Percentiles rank a stretch among this genome's conserved stretches.
Evolutionary conservation across 2,888 invertebrate species (phyloP).

Genomic region (Trissolcus brochymenae): DNA sequence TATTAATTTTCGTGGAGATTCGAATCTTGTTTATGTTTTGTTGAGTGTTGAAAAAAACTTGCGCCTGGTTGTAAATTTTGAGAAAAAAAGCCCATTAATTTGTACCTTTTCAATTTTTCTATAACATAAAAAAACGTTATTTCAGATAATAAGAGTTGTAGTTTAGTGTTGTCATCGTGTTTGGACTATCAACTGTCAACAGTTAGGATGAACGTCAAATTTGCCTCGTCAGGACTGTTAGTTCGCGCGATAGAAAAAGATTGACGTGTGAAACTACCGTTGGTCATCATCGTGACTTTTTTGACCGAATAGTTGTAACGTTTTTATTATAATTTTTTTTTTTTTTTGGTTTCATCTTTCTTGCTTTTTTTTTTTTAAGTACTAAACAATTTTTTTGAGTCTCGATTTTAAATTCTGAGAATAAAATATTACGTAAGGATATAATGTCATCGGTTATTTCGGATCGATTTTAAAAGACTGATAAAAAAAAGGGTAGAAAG

Average conservation of each 20-base stretch:
- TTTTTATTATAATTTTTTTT: background rate
- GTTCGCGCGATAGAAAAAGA: constrained; percentile 61
- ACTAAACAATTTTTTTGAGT: background rate
- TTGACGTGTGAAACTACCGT: constrained; percentile 73
- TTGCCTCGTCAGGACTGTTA: constrained; percentile 48
- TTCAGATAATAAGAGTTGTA: constrained; percentile 10
- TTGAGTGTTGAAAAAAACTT: constrained; percentile 2
- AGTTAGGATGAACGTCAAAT: constrained; percentile 33
- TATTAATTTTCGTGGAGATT: constrained; percentile 4
- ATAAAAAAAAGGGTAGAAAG: constrained; percentile 1
- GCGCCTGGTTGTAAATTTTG: background rate
- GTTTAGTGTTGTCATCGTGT: constrained; percentile 44
- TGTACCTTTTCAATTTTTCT: background rate
- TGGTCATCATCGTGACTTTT: constrained; percentile 62
- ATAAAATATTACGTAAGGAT: constrained; percentile 2
- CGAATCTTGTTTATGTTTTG: no score
- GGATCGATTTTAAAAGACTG: background rate
- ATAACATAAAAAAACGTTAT: background rate
- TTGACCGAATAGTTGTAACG: background rate
- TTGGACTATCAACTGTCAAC: constrained; percentile 42
- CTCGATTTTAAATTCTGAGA: background rate
- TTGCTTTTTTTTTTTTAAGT: background rate
- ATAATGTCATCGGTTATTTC: constrained; percentile 23
- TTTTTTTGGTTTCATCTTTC: background rate
- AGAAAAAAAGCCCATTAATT: background rate